Evolutionary conservation across 2,113 vertebrate genomes (phyloP).

Genomic region (Callithrix jacchus): DNA sequence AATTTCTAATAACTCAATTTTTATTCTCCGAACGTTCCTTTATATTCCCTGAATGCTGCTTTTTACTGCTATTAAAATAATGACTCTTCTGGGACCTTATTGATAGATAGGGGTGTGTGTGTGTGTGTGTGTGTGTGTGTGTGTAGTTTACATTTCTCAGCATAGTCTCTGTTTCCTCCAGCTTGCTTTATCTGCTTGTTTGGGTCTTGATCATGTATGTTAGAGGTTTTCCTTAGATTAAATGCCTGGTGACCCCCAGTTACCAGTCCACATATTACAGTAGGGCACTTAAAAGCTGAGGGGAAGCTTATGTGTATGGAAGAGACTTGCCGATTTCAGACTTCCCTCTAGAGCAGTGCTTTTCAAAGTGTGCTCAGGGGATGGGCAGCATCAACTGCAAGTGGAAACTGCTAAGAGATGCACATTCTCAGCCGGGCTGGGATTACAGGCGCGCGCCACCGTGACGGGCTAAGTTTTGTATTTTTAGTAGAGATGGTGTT

Average conservation of each 20-base stretch:
- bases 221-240: slow-evolving; percentile 21
- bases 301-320: not conserved
- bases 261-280: not conserved
- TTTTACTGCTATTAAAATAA: slow-evolving; percentile 49
- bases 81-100: slow-evolving; percentile 5
- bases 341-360: not conserved
- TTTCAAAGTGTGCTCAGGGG: not conserved
- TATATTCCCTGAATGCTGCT: slow-evolving; percentile 11
- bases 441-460: no score
- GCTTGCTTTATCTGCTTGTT: not conserved
- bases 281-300: not conserved
- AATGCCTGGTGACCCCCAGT: not conserved
- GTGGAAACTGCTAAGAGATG: not conserved
- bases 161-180: not conserved
- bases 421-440: not conserved
- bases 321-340: not conserved
- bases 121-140: no score
- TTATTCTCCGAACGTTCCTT: slow-evolving; percentile 27
- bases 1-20: slow-evolving; percentile 44
- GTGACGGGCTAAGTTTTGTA: no score
- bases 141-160: not conserved
- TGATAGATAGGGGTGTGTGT: not conserved
- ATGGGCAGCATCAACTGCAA: not conserved
- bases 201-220: not conserved
- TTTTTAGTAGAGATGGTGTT: no score